Conservation (phyloP, 2,888 invertebrate genomes). For the Coremacera marginata region DNA sequence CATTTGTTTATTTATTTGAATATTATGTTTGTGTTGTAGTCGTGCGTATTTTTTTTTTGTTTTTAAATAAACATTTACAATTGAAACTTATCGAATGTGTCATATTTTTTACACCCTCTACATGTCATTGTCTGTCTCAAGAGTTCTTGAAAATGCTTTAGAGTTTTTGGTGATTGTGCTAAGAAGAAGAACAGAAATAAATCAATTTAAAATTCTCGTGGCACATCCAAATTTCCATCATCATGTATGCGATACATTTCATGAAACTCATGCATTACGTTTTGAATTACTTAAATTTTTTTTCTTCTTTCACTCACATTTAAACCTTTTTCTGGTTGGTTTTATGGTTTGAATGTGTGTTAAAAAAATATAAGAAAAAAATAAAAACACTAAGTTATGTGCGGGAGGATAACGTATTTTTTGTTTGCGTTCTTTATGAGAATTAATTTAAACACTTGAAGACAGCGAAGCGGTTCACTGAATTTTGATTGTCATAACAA, state of each 20-base stretch:
- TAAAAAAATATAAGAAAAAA: not conserved
- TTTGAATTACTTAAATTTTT: slow-evolving; percentile 20
- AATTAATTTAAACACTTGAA: slow-evolving; percentile 18
- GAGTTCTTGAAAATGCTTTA: no score
- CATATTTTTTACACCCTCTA: no score
- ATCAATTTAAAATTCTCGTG: not conserved
- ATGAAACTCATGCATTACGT: not conserved
- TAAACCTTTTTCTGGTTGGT: not conserved
- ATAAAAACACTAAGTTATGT: not conserved
- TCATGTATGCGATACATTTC: slow-evolving; percentile 26
- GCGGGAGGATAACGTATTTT: slow-evolving; percentile 19
- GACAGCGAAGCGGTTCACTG: not conserved
- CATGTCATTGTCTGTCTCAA: no score
- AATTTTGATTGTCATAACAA: not conserved
- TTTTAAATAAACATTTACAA: no score
- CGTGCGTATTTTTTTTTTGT: no score
- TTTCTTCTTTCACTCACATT: not conserved
- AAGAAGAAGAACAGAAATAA: no score
- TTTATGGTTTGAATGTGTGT: not conserved
- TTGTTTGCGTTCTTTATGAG: slow-evolving; percentile 24
- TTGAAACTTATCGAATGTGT: no score
- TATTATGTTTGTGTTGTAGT: not conserved
- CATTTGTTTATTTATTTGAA: not conserved
- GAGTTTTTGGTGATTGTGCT: no score
- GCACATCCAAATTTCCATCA: not conserved